Evolutionary conservation across 64 coral and sea anemone species (phyloP), one percentile per base, ranked within the genome.

Genomic region (Acropora yongei): DNA sequence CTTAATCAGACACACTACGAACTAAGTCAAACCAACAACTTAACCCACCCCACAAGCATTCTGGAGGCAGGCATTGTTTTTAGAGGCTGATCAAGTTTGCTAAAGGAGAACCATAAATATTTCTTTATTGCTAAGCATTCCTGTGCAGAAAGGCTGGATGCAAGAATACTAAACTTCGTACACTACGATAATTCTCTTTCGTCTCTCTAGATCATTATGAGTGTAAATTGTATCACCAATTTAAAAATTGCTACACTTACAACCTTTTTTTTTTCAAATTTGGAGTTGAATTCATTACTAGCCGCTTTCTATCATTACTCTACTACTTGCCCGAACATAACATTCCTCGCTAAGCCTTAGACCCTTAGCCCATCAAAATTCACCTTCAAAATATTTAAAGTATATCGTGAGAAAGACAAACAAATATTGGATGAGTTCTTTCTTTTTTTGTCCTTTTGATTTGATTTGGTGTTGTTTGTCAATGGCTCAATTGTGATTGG

Each of bases 401-500:
- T 73, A 41, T 73, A 40, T 73, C 69, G 17, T 73, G 69, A 73
- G n/a, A 73, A 73, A 73, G 69, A 43, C 69, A 73, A 73, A 73
- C 69, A 73, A 73, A 73, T 73, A 73, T 73, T 19, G n/a, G 69
- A 73, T 40, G 69, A 73, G 69, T 73, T 73, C 69, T 73, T 39
- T 73, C 30, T 20, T 73, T 73, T 41, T 69, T 69, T 69, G 66
- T 69, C 7, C 66, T 2, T 69, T 3, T 69, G 10, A 69, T 69
- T 69, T 69, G 66, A 69, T 69, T 69, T 0, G 66, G 66, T 69
- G 4, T 73, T 73, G 69, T 73, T 73, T 73, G 69, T 73, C 69
- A 73, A 73, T 41, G 69, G 69, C 69, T 73, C 69, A 67, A 73
- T 73, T 73, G 69, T 73, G 69, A 73, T 73, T 73, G 69, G 69